A percentile compares a stretch with the other conserved stretches of the same genome.
These are phyloP conservation scores for Typhlichthys eigenmanni DNA, from an alignment of 2,797 vertebrate genomes.

Conservation along the genomic window DNA sequence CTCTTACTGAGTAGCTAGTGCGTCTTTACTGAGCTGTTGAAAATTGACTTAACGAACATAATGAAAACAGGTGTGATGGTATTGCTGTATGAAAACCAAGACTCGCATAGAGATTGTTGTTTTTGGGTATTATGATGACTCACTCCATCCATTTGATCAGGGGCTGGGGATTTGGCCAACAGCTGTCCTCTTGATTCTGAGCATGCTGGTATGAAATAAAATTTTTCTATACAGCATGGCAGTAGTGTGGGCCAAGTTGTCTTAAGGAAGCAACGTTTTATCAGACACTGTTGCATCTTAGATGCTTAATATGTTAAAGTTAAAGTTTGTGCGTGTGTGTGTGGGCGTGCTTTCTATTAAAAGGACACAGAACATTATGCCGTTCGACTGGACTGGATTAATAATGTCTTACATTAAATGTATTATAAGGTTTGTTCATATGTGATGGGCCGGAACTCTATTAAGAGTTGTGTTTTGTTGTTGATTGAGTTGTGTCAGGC, in stretches of 20 bases:
- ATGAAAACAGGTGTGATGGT: slow-evolving; percentile 60
- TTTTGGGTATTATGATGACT: slow-evolving; percentile 73
- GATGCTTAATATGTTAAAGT: slow-evolving; percentile 35
- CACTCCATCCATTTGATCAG: slow-evolving; percentile 79
- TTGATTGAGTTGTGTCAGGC: not conserved
- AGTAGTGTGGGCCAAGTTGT: slow-evolving; percentile 69
- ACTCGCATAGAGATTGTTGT: slow-evolving; percentile 66
- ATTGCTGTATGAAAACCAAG: slow-evolving; percentile 29
- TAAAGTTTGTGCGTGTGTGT: slow-evolving; percentile 27
- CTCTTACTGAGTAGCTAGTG: slow-evolving; percentile 53
- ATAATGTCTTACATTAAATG: no score
- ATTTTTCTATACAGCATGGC: slow-evolving; percentile 46
- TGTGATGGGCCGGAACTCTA: slow-evolving; percentile 14
- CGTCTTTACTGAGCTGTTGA: slow-evolving; percentile 47
- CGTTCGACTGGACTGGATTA: no score
- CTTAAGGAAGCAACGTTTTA: slow-evolving; percentile 55
- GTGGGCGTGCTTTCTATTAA: no score
- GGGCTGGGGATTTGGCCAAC: slow-evolving; percentile 73
- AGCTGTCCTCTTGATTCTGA: slow-evolving; percentile 57
- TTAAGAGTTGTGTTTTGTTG: slow-evolving; percentile 36
- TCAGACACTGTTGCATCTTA: slow-evolving; percentile 46
- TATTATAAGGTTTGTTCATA: no score
- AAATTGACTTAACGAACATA: slow-evolving; percentile 48
- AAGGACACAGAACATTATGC: no score
- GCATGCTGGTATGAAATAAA: no score